A percentile compares a stretch with the other conserved stretches of the same genome.
These are phyloP conservation scores for Tenthredo mesomela DNA, from an alignment of 2,888 invertebrate species.

Conservation along the genomic window DNA sequence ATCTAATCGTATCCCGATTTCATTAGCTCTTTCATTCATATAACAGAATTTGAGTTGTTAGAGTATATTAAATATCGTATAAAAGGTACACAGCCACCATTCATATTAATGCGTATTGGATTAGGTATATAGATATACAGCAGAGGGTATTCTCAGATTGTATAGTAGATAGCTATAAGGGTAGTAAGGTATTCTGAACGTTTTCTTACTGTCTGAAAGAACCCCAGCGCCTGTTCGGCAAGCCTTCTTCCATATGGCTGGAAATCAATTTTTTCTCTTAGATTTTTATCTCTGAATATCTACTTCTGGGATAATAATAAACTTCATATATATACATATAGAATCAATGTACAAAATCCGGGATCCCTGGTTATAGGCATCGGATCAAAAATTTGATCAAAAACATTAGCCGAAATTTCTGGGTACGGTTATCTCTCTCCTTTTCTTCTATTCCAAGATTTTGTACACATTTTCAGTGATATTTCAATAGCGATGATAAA, in stretches of 20 bases:
- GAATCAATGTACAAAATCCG: constrained; percentile 5
- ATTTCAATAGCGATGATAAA: constrained; percentile 60
- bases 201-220: constrained; percentile 82
- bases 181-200: neutral
- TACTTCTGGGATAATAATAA: neutral
- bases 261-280: constrained; percentile 65
- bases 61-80: neutral
- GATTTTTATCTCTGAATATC: constrained; percentile 39
- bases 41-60: neutral
- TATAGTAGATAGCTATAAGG: neutral
- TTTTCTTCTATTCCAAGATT: neutral
- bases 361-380: neutral
- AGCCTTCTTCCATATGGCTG: constrained; percentile 81
- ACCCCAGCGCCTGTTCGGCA: constrained; percentile 83
- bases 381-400: neutral
- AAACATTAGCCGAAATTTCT: neutral
- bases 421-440: neutral
- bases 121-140: constrained; percentile 10
- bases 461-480: neutral
- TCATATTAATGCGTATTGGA: neutral
- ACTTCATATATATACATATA: neutral
- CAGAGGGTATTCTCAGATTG: neutral
- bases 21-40: constrained; percentile 2
- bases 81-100: neutral
- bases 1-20: constrained; percentile 8